Conservation (phyloP, 2,797 vertebrate genomes). For the Eulemur rubriventer region DNA sequence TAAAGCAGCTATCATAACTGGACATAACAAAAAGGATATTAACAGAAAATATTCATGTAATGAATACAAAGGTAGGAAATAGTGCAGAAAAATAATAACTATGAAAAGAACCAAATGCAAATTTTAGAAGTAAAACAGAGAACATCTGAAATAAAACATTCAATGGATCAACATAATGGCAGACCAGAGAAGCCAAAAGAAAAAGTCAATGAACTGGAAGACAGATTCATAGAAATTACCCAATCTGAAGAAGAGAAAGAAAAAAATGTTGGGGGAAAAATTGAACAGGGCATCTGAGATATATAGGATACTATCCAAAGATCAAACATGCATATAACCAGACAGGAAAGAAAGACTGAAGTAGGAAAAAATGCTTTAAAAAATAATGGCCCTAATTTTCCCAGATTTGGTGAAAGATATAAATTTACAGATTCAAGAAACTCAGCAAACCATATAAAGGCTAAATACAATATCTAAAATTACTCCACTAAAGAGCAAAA, state of each 20-base stretch:
- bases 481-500: neutral
- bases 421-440: neutral
- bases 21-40: neutral
- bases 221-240: neutral
- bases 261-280: neutral
- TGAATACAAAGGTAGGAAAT: neutral
- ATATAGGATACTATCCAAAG: neutral
- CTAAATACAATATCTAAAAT: neutral
- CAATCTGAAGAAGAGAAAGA: neutral
- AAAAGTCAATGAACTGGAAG: neutral
- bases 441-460: neutral
- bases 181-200: neutral
- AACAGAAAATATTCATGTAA: neutral
- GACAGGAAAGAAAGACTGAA: neutral
- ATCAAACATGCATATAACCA: neutral
- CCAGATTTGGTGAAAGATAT: neutral
- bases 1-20: neutral
- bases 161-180: neutral
- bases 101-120: neutral
- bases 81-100: neutral
- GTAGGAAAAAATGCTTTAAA: neutral
- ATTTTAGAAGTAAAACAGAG: neutral
- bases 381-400: neutral
- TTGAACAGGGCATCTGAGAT: neutral
- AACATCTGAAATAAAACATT: neutral